Percentiles rank a stretch among this genome's conserved stretches.
Evolutionary conservation across 2,797 vertebrate species (phyloP).

Genomic region (Helostoma temminkii): DNA sequence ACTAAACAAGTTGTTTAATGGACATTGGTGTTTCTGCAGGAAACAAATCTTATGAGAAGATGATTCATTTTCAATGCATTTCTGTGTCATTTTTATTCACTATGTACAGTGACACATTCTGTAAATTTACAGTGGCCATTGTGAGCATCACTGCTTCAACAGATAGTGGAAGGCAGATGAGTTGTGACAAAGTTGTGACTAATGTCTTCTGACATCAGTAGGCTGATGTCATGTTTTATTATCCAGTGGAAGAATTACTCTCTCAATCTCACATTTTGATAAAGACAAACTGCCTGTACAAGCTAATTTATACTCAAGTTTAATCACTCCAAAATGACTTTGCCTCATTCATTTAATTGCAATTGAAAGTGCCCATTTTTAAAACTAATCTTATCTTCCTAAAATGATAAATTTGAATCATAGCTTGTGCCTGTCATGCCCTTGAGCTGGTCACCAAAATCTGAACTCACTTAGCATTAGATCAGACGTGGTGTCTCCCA

Average conservation of each 20-base stretch:
- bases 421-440: conserved; percentile 60
- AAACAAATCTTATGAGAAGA: conserved; percentile 19
- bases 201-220: conserved; percentile 69
- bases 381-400: conserved; percentile 12
- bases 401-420: conserved; percentile 56
- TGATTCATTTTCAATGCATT: background rate
- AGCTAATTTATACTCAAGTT: conserved; percentile 37
- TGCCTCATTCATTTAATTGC: conserved; percentile 29
- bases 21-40: conserved; percentile 15
- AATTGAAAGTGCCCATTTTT: conserved; percentile 25
- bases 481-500: conserved; percentile 55
- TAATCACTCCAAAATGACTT: conserved; percentile 39
- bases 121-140: conserved; percentile 15
- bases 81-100: conserved; percentile 23
- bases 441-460: conserved; percentile 71
- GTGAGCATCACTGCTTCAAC: conserved; percentile 60
- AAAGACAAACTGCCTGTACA: conserved; percentile 49
- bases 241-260: conserved; percentile 29
- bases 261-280: conserved; percentile 45
- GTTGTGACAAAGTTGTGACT: conserved; percentile 74
- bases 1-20: conserved; percentile 33
- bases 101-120: conserved; percentile 8
- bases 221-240: conserved; percentile 74
- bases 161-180: conserved; percentile 61
- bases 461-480: conserved; percentile 56